phyloP scores from a whole-genome alignment of 2,113 vertebrate species.

The Bambusicola thoracicus region DNA sequence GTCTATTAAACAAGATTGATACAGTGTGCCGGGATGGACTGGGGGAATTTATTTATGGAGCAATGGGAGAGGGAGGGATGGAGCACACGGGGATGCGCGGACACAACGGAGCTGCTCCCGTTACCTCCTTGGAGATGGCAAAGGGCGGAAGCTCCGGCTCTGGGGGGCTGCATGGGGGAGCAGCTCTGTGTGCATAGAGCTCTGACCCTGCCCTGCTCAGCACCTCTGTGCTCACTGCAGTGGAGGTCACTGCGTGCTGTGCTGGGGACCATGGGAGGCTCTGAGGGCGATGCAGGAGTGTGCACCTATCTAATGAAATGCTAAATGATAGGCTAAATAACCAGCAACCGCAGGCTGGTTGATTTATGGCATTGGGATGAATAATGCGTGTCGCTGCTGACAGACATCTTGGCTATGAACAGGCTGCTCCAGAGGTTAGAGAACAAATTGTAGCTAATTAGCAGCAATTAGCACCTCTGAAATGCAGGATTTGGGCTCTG shows the following conservation, averaged over 20 bases:
- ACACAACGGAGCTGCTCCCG: not conserved
- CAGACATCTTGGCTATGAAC: constrained; percentile 52
- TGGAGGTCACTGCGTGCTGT: not conserved
- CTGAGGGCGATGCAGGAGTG: not conserved
- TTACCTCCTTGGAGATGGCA: not conserved
- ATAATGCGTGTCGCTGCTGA: constrained; percentile 1
- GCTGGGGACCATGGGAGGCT: not conserved
- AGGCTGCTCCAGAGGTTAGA: constrained; percentile 3
- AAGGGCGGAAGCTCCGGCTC: not conserved
- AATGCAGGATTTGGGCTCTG: not conserved
- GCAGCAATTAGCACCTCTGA: constrained; percentile 31
- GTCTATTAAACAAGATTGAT: constrained; percentile 96
- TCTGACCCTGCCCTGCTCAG: not conserved
- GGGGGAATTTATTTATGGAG: constrained; percentile 88
- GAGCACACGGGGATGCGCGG: rapidly evolving
- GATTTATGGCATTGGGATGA: constrained; percentile 36
- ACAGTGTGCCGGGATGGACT: constrained; percentile 86
- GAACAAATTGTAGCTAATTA: constrained; percentile 57
- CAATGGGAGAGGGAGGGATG: constrained; percentile 45
- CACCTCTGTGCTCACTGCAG: rapidly evolving
- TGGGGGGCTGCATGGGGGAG: not conserved
- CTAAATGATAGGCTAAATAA: constrained; percentile 49
- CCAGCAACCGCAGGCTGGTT: constrained; percentile 42
- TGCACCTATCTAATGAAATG: constrained; percentile 35
- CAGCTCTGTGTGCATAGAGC: not conserved